These are phyloP conservation scores for Lithophane leautieri DNA, from an alignment of 2,888 invertebrate species.

Conservation along the genomic window DNA sequence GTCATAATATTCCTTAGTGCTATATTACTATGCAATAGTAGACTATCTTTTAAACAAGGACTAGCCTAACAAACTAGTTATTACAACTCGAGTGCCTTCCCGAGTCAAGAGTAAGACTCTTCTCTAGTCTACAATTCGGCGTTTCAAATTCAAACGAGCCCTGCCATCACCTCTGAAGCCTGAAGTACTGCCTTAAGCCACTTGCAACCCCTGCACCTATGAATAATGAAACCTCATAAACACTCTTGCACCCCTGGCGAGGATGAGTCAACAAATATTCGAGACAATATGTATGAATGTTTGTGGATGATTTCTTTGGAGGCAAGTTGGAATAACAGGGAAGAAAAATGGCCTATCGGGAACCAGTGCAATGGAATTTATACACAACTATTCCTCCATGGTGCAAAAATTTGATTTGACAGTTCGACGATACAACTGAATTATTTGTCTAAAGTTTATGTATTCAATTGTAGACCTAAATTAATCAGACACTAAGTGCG, in stretches of 20 bases:
- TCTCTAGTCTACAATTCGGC: slow-evolving; percentile 6
- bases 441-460: no score
- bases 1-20: no score
- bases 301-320: neutral
- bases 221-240: slow-evolving; percentile 81
- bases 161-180: slow-evolving; percentile 20
- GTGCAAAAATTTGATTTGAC: neutral
- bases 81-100: neutral
- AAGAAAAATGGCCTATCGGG: neutral
- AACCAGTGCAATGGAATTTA: neutral
- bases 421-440: neutral
- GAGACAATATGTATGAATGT: slow-evolving; percentile 13
- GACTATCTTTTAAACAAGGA: no score
- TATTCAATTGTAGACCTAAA: no score
- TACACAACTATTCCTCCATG: neutral
- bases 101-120: no score
- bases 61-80: no score
- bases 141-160: slow-evolving; percentile 21
- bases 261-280: slow-evolving; percentile 45
- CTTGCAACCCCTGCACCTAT: slow-evolving; percentile 64
- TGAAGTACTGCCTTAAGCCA: slow-evolving; percentile 59
- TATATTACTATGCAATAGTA: no score
- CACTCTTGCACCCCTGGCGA: slow-evolving; percentile 66
- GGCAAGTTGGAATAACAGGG: neutral
- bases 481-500: no score